Evolutionary conservation across 2,113 vertebrate genomes (phyloP).

Genomic region (Macroglossus sobrinus): DNA sequence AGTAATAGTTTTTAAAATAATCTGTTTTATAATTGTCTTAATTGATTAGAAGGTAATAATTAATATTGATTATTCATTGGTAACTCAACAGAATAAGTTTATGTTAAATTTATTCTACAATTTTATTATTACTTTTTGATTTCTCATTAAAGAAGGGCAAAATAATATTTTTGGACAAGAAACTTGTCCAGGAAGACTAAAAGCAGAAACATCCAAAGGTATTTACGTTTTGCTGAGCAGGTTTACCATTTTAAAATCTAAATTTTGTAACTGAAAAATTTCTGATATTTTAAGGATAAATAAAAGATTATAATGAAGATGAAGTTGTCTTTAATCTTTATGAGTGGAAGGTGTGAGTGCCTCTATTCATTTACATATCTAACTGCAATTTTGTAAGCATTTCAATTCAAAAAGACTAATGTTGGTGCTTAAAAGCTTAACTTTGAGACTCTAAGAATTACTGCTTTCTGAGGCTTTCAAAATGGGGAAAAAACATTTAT

Average conservation of each 20-base stretch:
- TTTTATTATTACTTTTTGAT: background rate
- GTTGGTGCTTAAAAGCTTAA: background rate
- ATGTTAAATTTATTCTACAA: background rate
- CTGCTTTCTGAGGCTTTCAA: background rate
- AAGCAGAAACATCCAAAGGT: background rate
- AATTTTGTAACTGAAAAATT: background rate
- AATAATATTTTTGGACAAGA: background rate
- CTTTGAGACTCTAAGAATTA: background rate
- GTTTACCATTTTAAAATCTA: background rate
- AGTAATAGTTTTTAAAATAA: background rate
- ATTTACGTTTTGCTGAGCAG: background rate
- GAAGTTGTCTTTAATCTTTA: background rate
- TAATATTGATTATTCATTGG: background rate
- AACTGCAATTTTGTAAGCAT: background rate
- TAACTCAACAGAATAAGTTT: background rate
- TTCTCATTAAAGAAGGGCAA: background rate
- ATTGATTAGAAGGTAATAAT: background rate
- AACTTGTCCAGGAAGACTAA: background rate
- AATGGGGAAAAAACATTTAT: background rate
- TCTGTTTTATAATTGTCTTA: background rate
- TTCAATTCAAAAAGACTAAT: background rate
- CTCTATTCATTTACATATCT: background rate
- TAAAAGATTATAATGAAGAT: background rate
- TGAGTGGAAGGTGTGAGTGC: background rate
- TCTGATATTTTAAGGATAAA: background rate